phyloP scores from a whole-genome alignment of 2,797 vertebrate species.

The Clarias platycephalus region DNA sequence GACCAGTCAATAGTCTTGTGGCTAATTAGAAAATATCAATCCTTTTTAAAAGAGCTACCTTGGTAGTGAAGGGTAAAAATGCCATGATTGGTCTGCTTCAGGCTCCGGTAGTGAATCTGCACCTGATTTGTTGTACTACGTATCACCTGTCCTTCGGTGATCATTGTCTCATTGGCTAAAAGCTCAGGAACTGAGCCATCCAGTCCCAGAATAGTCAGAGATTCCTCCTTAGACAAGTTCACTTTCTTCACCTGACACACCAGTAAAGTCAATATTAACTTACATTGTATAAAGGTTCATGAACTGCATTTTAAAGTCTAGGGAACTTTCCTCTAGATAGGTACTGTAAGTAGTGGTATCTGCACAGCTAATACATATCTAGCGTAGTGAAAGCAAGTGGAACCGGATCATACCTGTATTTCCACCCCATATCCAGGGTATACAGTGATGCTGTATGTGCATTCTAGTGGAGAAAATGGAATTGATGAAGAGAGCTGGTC shows the following conservation, averaged over 20 bases:
- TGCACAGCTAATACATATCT: neutral
- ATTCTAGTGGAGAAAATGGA: constrained; percentile 81
- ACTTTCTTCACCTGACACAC: constrained; percentile 81
- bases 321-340: neutral
- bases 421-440: constrained; percentile 91
- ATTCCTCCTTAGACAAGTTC: constrained; percentile 87
- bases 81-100: constrained; percentile 77
- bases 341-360: no score
- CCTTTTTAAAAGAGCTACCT: constrained; percentile 68
- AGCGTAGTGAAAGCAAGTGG: neutral
- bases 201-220: constrained; percentile 81
- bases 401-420: constrained; percentile 77
- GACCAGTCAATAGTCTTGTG: neutral
- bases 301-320: constrained; percentile 2
- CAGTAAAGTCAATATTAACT: constrained; percentile 22
- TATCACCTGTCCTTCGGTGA: constrained; percentile 89
- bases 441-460: constrained; percentile 88
- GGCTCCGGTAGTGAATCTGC: constrained; percentile 87
- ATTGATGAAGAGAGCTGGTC: constrained; percentile 72
- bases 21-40: neutral
- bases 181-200: constrained; percentile 77
- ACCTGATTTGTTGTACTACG: constrained; percentile 89
- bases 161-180: constrained; percentile 86
- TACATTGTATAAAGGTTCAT: constrained; percentile 27
- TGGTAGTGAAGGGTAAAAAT: constrained; percentile 89